phyloP scores from a whole-genome alignment of 2,888 invertebrate species.

The Leucophenga montana region DNA sequence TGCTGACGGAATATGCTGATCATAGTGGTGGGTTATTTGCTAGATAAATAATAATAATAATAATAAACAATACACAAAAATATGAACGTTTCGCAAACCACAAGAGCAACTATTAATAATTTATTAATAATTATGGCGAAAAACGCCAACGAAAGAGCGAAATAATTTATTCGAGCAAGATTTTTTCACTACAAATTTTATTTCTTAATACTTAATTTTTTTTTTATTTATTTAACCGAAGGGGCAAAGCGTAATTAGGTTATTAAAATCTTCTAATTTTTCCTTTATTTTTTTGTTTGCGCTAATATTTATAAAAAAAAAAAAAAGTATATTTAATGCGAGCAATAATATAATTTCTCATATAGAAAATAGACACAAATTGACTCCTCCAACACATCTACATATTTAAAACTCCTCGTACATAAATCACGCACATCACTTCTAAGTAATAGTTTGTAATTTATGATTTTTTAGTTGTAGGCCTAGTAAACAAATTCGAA shows the following conservation, averaged over 20 bases:
- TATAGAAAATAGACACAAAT: slow-evolving; percentile 24
- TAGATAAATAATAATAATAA: slow-evolving; percentile 76
- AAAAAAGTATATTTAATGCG: slow-evolving; percentile 23
- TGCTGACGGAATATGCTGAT: slow-evolving; percentile 90
- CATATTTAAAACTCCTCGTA: no score
- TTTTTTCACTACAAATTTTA: no score
- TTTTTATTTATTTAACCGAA: not conserved
- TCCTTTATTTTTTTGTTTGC: not conserved
- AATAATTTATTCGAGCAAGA: no score
- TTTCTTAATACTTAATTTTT: no score
- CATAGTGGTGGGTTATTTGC: slow-evolving; percentile 97
- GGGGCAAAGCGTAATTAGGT: not conserved
- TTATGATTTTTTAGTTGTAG: slow-evolving; percentile 34
- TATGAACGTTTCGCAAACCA: not conserved
- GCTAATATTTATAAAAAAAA: slow-evolving; percentile 11
- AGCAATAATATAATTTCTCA: slow-evolving; percentile 30
- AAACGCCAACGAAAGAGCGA: not conserved
- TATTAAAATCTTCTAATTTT: not conserved
- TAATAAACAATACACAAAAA: slow-evolving; percentile 9
- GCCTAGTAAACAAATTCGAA: slow-evolving; percentile 32
- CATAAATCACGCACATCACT: slow-evolving; percentile 31
- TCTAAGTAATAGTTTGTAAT: no score
- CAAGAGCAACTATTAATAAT: no score
- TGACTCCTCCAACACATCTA: slow-evolving; percentile 37
- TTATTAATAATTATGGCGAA: no score